A percentile compares a stretch with the other conserved stretches of the same genome.
Evolutionary conservation across 2,888 invertebrate species (phyloP).

Genomic region (Eremobia ochroleuca): DNA sequence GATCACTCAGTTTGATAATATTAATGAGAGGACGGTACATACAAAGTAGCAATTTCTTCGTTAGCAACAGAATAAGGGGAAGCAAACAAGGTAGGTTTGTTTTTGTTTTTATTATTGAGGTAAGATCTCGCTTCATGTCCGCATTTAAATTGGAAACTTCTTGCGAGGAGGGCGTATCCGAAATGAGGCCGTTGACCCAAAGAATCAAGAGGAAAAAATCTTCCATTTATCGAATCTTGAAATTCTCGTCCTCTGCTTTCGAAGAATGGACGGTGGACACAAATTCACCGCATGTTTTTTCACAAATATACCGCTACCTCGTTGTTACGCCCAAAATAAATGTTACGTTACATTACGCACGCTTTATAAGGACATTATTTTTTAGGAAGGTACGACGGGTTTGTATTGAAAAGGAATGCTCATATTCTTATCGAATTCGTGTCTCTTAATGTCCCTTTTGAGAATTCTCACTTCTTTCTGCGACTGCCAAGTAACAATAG

Average conservation of each 20-base stretch:
- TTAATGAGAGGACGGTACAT: conserved; percentile 54
- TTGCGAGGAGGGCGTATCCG: conserved; percentile 57
- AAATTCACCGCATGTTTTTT: conserved; percentile 72
- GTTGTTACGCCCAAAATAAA: conserved; percentile 79
- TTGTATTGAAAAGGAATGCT: conserved; percentile 41
- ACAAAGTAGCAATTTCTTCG: conserved; percentile 56
- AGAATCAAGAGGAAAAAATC: conserved; percentile 75
- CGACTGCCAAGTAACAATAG: not conserved
- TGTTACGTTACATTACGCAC: conserved; percentile 76
- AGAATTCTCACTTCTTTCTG: not conserved
- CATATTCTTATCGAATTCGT: conserved; percentile 34
- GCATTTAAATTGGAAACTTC: conserved; percentile 57
- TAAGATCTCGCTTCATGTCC: conserved; percentile 44
- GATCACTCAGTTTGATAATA: conserved; percentile 61
- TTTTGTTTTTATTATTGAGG: conserved; percentile 62
- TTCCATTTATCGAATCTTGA: conserved; percentile 79
- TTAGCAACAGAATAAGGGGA: conserved; percentile 48
- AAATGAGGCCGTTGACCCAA: conserved; percentile 76
- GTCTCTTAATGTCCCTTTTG: not conserved
- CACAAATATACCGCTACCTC: conserved; percentile 81
- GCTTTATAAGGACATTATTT: conserved; percentile 50
- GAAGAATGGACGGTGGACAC: conserved; percentile 77
- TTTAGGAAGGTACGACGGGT: conserved; percentile 37
- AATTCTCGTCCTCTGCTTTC: conserved; percentile 80
- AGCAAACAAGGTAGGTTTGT: conserved; percentile 53